Evolutionary conservation across 2,888 invertebrate genomes (phyloP).

Genomic region (Blastobasis lacticolella): DNA sequence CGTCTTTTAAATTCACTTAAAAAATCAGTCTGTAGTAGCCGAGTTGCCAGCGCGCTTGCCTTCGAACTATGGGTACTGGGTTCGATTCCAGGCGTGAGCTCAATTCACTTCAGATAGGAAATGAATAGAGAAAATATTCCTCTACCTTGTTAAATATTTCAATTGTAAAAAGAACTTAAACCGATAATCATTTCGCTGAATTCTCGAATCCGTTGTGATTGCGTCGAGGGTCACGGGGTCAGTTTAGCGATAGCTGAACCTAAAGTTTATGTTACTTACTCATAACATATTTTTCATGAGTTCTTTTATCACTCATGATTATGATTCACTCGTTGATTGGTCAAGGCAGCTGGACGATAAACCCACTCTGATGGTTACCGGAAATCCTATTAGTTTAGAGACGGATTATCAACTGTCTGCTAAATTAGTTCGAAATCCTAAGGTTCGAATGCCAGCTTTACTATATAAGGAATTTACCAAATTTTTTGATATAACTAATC

Average conservation of each 20-base stretch:
- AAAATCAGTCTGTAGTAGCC: not conserved
- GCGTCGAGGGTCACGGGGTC: too few species aligned
- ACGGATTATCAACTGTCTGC: not conserved
- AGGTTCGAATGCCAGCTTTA: not conserved
- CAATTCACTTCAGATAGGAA: too few species aligned
- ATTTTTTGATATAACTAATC: not conserved
- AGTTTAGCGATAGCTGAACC: too few species aligned
- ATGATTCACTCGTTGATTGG: too few species aligned
- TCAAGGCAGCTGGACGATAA: not conserved
- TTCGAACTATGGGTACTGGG: not conserved
- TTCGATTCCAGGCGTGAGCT: too few species aligned
- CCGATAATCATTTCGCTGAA: not conserved
- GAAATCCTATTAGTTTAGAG: not conserved
- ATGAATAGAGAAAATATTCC: too few species aligned
- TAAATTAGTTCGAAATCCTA: not conserved
- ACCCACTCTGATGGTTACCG: not conserved
- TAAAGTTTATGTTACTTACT: too few species aligned
- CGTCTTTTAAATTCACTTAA: not conserved
- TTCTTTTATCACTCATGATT: too few species aligned
- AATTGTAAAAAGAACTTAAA: too few species aligned
- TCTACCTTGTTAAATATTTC: too few species aligned
- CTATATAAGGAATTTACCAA: not conserved
- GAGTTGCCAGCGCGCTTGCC: not conserved
- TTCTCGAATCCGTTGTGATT: too few species aligned
- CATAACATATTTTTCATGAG: too few species aligned